Conservation (phyloP, 2,113 vertebrate genomes). For the Grantiella picta region DNA sequence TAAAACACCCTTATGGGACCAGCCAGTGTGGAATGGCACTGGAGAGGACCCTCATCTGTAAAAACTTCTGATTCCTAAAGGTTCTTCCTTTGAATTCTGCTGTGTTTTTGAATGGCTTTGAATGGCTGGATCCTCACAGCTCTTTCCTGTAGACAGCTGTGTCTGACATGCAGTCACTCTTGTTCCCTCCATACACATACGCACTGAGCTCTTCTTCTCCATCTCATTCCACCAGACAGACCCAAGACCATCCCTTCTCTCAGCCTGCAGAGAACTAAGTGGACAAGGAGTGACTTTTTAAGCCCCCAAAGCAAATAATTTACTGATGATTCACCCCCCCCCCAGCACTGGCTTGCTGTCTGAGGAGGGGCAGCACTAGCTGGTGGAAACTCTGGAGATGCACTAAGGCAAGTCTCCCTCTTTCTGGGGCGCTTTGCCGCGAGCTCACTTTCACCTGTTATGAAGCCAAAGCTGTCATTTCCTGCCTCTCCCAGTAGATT, state of each 20-base stretch:
- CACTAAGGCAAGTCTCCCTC: background rate
- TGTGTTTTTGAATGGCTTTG: background rate
- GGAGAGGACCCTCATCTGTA: background rate
- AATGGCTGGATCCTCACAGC: background rate
- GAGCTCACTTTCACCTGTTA: background rate
- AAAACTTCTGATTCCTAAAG: background rate
- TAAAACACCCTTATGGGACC: background rate
- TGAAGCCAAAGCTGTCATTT: background rate
- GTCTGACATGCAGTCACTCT: background rate
- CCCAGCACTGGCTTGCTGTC: background rate
- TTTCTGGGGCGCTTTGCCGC: background rate
- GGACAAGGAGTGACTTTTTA: background rate
- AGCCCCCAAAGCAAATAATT: background rate
- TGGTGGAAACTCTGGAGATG: background rate
- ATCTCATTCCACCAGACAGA: background rate
- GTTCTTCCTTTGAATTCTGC: background rate
- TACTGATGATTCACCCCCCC: background rate
- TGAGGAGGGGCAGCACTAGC: background rate
- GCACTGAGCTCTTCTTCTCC: background rate
- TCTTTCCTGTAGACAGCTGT: background rate
- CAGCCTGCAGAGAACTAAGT: background rate
- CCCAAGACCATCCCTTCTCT: background rate
- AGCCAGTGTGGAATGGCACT: background rate
- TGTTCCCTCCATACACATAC: rapidly evolving
- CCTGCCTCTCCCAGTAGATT: background rate